Evolutionary conservation across 2,888 invertebrate genomes (phyloP).

Genomic region (Seira sanloemensis): DNA sequence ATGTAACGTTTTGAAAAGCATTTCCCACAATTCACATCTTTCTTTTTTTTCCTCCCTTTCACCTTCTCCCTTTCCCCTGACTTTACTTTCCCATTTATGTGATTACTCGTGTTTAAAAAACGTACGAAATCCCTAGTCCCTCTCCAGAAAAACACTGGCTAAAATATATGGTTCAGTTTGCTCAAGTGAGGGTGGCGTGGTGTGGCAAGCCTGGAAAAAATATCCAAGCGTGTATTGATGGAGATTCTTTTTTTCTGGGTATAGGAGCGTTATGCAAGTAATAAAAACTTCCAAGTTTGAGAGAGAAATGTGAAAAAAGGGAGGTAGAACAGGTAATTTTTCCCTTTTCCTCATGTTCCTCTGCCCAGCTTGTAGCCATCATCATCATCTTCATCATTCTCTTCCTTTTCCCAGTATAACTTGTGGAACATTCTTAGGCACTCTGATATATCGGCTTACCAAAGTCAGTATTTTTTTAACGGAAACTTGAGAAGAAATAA

Average conservation of each 20-base stretch:
- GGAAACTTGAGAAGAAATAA: too few relatives aligned
- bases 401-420: too few relatives aligned
- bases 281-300: constrained; percentile 58
- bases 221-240: neutral
- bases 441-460: too few relatives aligned
- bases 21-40: constrained; percentile 34
- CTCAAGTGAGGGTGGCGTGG: neutral
- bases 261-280: constrained; percentile 51
- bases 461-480: too few relatives aligned
- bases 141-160: neutral
- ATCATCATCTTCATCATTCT: too few relatives aligned
- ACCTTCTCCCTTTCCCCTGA: neutral
- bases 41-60: constrained; percentile 7
- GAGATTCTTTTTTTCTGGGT: neutral
- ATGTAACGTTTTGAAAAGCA: constrained; percentile 34
- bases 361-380: too few relatives aligned
- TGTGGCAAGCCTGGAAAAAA: neutral
- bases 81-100: neutral
- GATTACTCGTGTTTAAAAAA: neutral
- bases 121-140: neutral
- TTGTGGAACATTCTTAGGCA: constrained; percentile 53
- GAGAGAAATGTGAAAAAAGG: constrained; percentile 47
- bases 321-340: constrained; percentile 50
- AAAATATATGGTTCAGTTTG: neutral
- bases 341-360: too few relatives aligned